Conservation (phyloP, 2,888 invertebrate species). For the Epirrita christyi region DNA sequence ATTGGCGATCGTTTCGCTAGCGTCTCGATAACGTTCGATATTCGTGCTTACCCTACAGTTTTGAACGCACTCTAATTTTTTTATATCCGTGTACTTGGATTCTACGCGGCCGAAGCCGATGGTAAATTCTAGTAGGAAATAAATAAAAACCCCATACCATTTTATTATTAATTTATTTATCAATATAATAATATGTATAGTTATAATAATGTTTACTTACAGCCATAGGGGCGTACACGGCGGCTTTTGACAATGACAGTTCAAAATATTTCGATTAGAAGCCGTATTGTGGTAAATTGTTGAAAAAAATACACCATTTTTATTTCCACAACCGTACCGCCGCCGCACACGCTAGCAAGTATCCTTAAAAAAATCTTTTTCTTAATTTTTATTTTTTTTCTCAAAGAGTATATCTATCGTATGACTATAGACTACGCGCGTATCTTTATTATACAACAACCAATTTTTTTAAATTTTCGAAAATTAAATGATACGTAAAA, state of each 20-base stretch:
- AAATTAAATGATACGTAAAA: slow-evolving; percentile 42
- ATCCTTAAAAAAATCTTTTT: slow-evolving; percentile 63
- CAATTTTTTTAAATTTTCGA: slow-evolving; percentile 53
- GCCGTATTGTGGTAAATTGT: slow-evolving; percentile 41
- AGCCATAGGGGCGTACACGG: slow-evolving; percentile 66
- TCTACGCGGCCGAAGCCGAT: too few species aligned
- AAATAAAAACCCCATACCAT: slow-evolving; percentile 58
- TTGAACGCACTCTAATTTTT: too few species aligned
- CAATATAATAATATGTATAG: slow-evolving; percentile 83
- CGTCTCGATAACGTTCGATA: too few species aligned
- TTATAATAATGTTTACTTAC: slow-evolving; percentile 79
- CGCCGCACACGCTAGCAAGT: slow-evolving; percentile 58
- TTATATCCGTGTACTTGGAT: too few species aligned
- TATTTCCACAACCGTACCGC: slow-evolving; percentile 27
- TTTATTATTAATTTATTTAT: slow-evolving; percentile 85
- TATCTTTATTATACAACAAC: slow-evolving; percentile 70
- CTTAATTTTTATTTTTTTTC: slow-evolving; percentile 57
- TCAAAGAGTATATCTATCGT: slow-evolving; percentile 50
- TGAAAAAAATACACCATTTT: slow-evolving; percentile 56
- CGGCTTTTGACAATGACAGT: slow-evolving; percentile 32
- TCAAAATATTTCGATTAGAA: slow-evolving; percentile 40
- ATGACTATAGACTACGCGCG: slow-evolving; percentile 51
- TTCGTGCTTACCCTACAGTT: too few species aligned
- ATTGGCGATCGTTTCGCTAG: too few species aligned
- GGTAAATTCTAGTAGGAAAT: not conserved